A percentile compares a stretch with the other conserved stretches of the same genome.
Evolutionary conservation across 2,113 vertebrate species (phyloP).

Genomic region (Cyanoramphus novaezelandiae): DNA sequence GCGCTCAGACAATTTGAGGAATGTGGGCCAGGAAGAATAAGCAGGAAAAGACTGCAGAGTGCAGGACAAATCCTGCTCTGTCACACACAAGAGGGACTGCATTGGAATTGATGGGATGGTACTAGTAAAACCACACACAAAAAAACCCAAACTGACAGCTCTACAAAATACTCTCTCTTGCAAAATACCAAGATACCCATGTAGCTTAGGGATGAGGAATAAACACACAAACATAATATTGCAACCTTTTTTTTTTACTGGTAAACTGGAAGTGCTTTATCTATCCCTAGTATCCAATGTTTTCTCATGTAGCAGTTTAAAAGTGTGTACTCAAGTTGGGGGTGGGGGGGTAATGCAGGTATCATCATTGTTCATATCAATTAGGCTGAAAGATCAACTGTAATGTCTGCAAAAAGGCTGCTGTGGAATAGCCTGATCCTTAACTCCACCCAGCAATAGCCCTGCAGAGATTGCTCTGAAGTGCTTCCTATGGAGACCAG

Average conservation of each 20-base stretch:
- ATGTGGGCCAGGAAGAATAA: neutral
- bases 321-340: neutral
- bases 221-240: neutral
- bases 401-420: conserved; percentile 1
- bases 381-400: conserved; percentile 22
- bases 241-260: neutral
- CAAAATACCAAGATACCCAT: neutral
- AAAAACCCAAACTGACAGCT: neutral
- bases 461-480: conserved; percentile 32
- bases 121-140: neutral
- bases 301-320: neutral
- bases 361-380: neutral
- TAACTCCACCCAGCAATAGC: conserved; percentile 22
- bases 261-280: neutral
- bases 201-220: neutral
- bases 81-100: neutral
- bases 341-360: neutral
- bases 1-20: neutral
- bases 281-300: neutral
- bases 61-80: neutral
- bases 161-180: neutral
- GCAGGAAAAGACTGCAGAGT: neutral
- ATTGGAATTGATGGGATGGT: neutral
- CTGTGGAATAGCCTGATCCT: conserved; percentile 10
- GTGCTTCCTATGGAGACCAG: conserved; percentile 17